Conservation (phyloP, 2,888 invertebrate species). For the Notodonta dromedarius region DNA sequence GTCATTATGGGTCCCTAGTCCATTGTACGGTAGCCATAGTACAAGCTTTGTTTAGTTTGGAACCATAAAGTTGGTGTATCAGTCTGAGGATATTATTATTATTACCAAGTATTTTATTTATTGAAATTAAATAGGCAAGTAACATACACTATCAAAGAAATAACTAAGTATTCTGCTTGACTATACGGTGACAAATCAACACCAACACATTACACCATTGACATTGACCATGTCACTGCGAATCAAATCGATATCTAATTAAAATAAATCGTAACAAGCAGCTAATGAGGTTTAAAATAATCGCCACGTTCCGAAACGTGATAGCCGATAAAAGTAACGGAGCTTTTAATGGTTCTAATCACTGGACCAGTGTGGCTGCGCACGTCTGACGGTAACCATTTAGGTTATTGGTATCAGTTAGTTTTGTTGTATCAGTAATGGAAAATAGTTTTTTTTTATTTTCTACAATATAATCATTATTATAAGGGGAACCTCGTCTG, state of each 20-base stretch:
- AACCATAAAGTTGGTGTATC: too few species aligned
- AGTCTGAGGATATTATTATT: too few species aligned
- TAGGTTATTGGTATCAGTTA: constrained; percentile 17
- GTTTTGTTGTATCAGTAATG: constrained; percentile 1
- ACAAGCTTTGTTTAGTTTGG: too few species aligned
- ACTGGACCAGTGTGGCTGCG: constrained; percentile 13
- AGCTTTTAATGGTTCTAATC: constrained; percentile 21
- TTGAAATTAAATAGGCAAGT: too few species aligned
- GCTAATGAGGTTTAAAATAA: constrained; percentile 43
- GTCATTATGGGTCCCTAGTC: too few species aligned
- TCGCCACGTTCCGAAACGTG: constrained; percentile 38
- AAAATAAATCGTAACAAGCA: constrained; percentile 37
- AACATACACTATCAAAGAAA: neutral
- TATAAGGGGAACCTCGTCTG: too few species aligned
- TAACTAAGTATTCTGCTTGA: neutral
- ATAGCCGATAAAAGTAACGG: constrained; percentile 35
- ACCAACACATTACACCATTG: constrained; percentile 28
- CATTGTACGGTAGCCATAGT: too few species aligned
- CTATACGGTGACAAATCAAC: constrained; percentile 34
- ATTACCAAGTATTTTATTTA: too few species aligned
- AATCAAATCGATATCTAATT: constrained; percentile 41
- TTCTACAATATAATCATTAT: too few species aligned
- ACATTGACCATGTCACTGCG: constrained; percentile 44
- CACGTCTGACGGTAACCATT: constrained; percentile 21
- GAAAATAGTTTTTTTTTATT: too few species aligned